phyloP scores from a whole-genome alignment of 2,888 invertebrate genomes.

The Papilio elwesi region DNA sequence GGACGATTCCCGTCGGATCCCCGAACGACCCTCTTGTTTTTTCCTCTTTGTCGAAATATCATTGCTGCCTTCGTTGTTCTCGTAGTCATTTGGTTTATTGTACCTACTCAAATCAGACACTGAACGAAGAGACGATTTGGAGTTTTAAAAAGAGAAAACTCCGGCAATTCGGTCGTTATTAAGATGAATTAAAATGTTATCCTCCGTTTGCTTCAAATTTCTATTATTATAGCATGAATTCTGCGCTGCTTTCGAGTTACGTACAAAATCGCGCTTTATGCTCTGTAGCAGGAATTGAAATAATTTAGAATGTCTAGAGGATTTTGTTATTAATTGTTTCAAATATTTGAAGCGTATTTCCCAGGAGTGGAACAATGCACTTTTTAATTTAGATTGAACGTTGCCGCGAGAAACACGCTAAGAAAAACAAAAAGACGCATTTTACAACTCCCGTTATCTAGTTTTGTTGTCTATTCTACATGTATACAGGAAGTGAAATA shows the following conservation, averaged over 20 bases:
- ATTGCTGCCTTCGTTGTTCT: slow-evolving; percentile 72
- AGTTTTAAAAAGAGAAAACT: slow-evolving; percentile 62
- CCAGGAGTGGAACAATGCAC: slow-evolving; percentile 19
- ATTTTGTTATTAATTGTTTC: slow-evolving; percentile 33
- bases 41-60: slow-evolving; percentile 77
- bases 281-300: slow-evolving; percentile 25
- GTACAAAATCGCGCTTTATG: slow-evolving; percentile 22
- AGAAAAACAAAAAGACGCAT: slow-evolving; percentile 17
- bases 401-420: background rate
- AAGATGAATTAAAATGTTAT: slow-evolving; percentile 46
- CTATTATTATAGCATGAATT: slow-evolving; percentile 37
- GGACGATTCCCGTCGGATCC: slow-evolving; percentile 74
- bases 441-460: slow-evolving; percentile 8
- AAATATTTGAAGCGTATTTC: slow-evolving; percentile 30
- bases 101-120: slow-evolving; percentile 63
- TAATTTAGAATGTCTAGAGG: slow-evolving; percentile 28
- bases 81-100: slow-evolving; percentile 76
- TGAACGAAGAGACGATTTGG: slow-evolving; percentile 58
- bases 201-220: slow-evolving; percentile 35
- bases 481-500: slow-evolving; percentile 13
- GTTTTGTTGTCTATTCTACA: slow-evolving; percentile 21
- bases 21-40: slow-evolving; percentile 76
- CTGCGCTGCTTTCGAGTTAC: slow-evolving; percentile 13
- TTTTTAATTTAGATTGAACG: slow-evolving; percentile 19
- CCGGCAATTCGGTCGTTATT: slow-evolving; percentile 57